Evolutionary conservation across 1,140 invertebrate species (phyloP).

Genomic region (Phymorhynchus buccinoides): DNA sequence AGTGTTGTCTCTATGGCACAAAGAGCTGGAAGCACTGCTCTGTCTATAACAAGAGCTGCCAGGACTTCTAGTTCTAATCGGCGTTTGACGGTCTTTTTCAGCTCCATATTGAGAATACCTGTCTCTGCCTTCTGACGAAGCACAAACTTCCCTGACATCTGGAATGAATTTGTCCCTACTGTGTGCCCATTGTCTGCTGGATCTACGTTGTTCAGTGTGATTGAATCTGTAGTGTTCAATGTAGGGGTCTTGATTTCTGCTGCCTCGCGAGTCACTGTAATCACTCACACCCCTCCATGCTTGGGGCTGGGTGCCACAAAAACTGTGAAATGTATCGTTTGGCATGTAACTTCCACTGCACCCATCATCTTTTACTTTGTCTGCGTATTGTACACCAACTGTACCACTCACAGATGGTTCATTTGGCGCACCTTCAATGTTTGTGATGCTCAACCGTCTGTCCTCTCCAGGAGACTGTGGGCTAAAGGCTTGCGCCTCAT

Average conservation of each 20-base stretch:
- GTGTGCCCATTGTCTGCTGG: no score
- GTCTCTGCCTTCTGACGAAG: no score
- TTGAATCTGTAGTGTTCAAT: no score
- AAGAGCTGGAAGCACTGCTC: not conserved
- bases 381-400: not conserved
- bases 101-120: no score
- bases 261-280: not conserved
- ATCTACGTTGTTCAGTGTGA: not conserved
- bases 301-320: no score
- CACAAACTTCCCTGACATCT: no score
- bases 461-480: not conserved
- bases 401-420: not conserved
- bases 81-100: not conserved
- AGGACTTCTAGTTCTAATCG: not conserved
- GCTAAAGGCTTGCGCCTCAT: not conserved
- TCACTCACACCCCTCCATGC: not conserved
- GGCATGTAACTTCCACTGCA: no score
- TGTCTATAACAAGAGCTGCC: not conserved
- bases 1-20: no score
- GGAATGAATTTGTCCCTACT: no score
- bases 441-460: no score
- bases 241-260: not conserved
- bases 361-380: not conserved
- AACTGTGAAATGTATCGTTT: not conserved
- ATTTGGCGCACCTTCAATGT: no score